These are phyloP conservation scores for Nannobrachium achirus DNA, from an alignment of 2,113 vertebrate species.

Conservation along the genomic window DNA sequence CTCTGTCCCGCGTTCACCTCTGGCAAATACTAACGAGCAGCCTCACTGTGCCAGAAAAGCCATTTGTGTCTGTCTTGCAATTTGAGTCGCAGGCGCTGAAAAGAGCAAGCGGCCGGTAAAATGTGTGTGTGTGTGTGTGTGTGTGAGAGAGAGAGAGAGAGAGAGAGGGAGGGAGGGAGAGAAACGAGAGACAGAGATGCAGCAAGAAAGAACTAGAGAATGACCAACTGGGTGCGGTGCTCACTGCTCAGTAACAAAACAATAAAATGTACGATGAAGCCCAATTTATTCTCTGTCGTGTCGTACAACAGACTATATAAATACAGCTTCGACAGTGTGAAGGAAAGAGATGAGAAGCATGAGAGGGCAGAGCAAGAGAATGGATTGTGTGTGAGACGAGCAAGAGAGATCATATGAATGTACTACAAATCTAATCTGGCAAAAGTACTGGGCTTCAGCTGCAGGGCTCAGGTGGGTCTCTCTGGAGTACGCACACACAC, in stretches of 20 bases:
- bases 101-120: conserved; percentile 22
- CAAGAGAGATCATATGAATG: neutral
- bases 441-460: conserved; percentile 43
- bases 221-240: conserved; percentile 2
- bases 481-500: conserved; percentile 5
- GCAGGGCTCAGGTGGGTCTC: conserved; percentile 50
- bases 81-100: conserved; percentile 29
- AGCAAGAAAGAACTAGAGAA: no score
- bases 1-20: conserved; percentile 4
- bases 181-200: neutral
- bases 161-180: neutral
- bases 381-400: neutral
- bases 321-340: no score
- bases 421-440: conserved; percentile 49
- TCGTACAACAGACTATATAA: no score
- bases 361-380: neutral
- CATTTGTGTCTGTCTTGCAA: conserved; percentile 45
- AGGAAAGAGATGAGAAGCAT: no score
- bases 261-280: no score
- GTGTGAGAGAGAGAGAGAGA: no score
- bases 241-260: no score
- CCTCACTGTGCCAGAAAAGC: conserved; percentile 42
- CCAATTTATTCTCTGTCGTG: no score
- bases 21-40: conserved; percentile 23
- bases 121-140: neutral